Conservation (phyloP, 2,797 vertebrate species). For the Microctenopoma stevenorrisi region DNA sequence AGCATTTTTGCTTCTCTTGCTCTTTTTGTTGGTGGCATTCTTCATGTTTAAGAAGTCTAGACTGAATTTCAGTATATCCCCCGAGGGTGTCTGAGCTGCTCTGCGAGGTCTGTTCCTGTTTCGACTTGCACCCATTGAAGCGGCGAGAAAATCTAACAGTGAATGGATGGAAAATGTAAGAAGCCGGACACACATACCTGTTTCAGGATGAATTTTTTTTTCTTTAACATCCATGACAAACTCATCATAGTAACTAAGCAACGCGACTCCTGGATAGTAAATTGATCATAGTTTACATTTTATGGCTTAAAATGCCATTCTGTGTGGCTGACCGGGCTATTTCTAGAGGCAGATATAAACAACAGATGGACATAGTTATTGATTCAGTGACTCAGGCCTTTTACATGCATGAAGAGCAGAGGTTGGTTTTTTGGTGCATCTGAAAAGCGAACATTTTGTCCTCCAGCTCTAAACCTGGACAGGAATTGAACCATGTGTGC, state of each 20-base stretch:
- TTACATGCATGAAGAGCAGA: slow-evolving; percentile 29
- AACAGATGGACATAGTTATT: slow-evolving; percentile 42
- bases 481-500: not conserved
- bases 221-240: not conserved
- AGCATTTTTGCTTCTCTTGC: not conserved
- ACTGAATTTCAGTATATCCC: slow-evolving; percentile 20
- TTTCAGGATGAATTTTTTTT: not conserved
- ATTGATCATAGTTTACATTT: slow-evolving; percentile 27
- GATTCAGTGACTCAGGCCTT: slow-evolving; percentile 55
- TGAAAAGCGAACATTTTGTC: slow-evolving; percentile 17
- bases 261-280: slow-evolving; percentile 6
- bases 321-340: slow-evolving; percentile 33
- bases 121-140: slow-evolving; percentile 20
- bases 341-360: slow-evolving; percentile 29
- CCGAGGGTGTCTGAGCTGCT: slow-evolving; percentile 26
- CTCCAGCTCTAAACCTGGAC: slow-evolving; percentile 13
- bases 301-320: slow-evolving; percentile 19
- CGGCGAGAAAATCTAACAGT: not conserved
- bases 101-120: slow-evolving; percentile 2
- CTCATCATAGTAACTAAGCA: slow-evolving; percentile 8
- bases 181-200: not conserved
- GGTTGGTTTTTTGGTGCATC: slow-evolving; percentile 22
- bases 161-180: slow-evolving; percentile 13
- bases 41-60: slow-evolving; percentile 29
- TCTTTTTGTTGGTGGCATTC: slow-evolving; percentile 29